phyloP scores from a whole-genome alignment of 1,140 invertebrate species.

The Drosophila truncata region DNA sequence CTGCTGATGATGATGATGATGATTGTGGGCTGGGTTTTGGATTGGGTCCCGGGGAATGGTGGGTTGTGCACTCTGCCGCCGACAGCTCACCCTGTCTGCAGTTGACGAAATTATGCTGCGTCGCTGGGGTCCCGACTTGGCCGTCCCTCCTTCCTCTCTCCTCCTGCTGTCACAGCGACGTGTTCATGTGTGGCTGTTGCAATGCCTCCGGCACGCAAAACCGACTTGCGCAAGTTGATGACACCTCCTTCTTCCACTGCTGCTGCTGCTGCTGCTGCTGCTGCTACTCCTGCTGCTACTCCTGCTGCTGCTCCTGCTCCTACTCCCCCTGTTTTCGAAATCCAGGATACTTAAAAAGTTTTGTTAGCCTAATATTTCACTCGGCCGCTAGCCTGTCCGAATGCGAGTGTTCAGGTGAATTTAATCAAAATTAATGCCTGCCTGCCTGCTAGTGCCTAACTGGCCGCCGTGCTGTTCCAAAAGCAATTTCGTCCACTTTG shows the following conservation, averaged over 20 bases:
- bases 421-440: conserved; percentile 74
- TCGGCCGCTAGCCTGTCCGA: conserved; percentile 5
- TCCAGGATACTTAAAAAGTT: conserved; percentile 12
- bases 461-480: conserved; percentile 52
- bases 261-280: conserved; percentile 28
- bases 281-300: conserved; percentile 23
- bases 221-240: conserved; percentile 30
- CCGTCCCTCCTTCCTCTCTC: conserved; percentile 4
- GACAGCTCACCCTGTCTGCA: conserved; percentile 48
- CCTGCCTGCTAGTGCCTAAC: conserved; percentile 21
- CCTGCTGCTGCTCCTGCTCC: conserved; percentile 17
- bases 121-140: conserved; percentile 30
- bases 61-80: conserved; percentile 42
- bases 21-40: conserved; percentile 14
- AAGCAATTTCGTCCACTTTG: conserved; percentile 83
- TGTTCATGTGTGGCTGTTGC: conserved; percentile 78
- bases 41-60: conserved; percentile 28
- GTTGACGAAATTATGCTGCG: conserved; percentile 70
- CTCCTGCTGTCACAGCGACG: conserved; percentile 59
- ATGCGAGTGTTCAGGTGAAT: conserved; percentile 53
- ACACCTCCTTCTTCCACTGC: conserved; percentile 15
- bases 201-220: conserved; percentile 70
- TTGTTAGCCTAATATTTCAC: conserved; percentile 52
- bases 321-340: conserved; percentile 17
- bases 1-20: conserved; percentile 25